Evolutionary conservation across 2,797 vertebrate species (phyloP), one percentile per base, ranked within the genome.

Genomic region (Hemibagrus guttatus): DNA sequence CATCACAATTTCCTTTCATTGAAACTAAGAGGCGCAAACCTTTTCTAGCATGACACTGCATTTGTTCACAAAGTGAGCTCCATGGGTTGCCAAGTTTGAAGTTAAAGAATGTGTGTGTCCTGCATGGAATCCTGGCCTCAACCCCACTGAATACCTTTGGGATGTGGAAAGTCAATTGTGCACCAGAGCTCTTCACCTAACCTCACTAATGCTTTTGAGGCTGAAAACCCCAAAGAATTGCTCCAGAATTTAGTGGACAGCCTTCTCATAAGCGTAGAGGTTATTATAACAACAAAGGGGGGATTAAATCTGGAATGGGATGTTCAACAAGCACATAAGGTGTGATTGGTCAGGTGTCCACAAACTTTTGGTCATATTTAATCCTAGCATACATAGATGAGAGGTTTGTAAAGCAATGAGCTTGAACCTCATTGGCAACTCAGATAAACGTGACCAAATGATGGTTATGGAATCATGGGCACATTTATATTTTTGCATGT

Each of bases 401-500:
- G 42, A 74, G 6, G 42, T 49, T 49, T 13, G 35, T 72, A 42
- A 72, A 46, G 35, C 11, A 74, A 14, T 13, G 13, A 28, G 14
- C 52, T 72, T 9, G 74, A 56, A 56, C 7, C 17, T 35, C n/a
- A 21, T 35, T 58, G 28, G 28, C 17, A 78, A 9, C 14, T 52
- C n/a, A 28, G 46, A 76, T 31, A 76, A 76, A 56, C 54, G n/a
- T 56, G 49, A 78, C 28, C 21, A 58, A 78, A 78, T 78, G 17
- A 23, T 26, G 26, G 5, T 12, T 35, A 76, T 17, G 49, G n/a
- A 76, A 76, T 28, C n/a, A 28, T 75, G 2, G 46, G 14, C 6
- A 52, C 14, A 28, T 42, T 63, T n/a, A 46, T 17, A n/a, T 61
- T 61, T 59, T 79, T 11, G 0, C 28, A 3, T 63, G 58, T n/a